Evolutionary conservation across 2,113 vertebrate genomes (phyloP).

Genomic region (Chascanopsetta lugubris): DNA sequence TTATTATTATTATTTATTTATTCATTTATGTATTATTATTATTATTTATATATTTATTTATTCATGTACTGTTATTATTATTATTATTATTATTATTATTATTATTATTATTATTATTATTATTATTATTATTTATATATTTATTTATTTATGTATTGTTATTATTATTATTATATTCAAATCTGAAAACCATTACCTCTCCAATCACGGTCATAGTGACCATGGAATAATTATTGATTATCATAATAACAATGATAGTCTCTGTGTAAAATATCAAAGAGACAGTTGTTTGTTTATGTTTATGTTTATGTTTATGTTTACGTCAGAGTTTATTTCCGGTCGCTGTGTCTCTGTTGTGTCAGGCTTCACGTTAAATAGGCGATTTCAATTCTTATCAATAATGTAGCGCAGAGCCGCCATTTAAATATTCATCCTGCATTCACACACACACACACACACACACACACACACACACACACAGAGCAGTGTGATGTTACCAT

Average conservation of each 20-base stretch:
- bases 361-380: conserved; percentile 51
- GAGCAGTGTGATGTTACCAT: conserved; percentile 18
- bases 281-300: too few relatives aligned
- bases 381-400: conserved; percentile 67
- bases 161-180: too few relatives aligned
- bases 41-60: too few relatives aligned
- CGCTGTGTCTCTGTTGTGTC: conserved; percentile 46
- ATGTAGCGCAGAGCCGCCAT: conserved; percentile 51
- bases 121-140: neutral
- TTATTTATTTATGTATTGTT: too few relatives aligned
- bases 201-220: too few relatives aligned
- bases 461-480: neutral
- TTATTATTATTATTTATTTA: too few relatives aligned
- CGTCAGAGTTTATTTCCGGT: neutral
- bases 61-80: too few relatives aligned
- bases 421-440: conserved; percentile 66
- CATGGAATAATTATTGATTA: neutral
- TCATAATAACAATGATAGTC: neutral
- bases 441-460: conserved; percentile 30
- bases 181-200: too few relatives aligned
- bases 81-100: too few relatives aligned
- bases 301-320: neutral
- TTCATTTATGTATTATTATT: too few relatives aligned
- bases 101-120: too few relatives aligned
- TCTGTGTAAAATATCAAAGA: neutral